A percentile compares a stretch with the other conserved stretches of the same genome.
phyloP scores from a whole-genome alignment of 2,888 invertebrate species.

The Perizoma flavofasciatum region DNA sequence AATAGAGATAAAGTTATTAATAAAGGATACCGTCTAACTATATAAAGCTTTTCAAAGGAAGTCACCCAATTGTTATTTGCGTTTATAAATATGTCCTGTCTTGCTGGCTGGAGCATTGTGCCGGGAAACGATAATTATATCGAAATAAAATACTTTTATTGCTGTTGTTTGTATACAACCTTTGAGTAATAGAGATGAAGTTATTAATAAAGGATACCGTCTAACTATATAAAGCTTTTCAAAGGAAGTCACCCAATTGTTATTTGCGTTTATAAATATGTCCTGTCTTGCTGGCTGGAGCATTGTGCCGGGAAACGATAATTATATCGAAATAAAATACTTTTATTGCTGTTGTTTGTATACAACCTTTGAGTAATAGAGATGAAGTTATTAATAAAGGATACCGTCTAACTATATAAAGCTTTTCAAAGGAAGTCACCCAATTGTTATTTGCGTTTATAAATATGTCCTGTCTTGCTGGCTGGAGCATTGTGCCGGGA shows the following conservation, averaged over 20 bases:
- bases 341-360: background rate
- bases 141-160: conserved; percentile 1
- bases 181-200: background rate
- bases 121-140: conserved; percentile 5
- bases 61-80: too few species aligned
- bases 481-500: background rate
- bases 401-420: too few species aligned
- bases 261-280: too few species aligned
- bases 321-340: conserved; percentile 3
- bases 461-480: too few species aligned
- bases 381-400: background rate
- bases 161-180: background rate
- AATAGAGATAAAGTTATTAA: background rate
- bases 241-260: too few species aligned
- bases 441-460: too few species aligned
- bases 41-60: too few species aligned
- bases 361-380: background rate
- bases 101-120: background rate
- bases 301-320: conserved; percentile 1
- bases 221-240: too few species aligned
- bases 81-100: too few species aligned
- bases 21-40: too few species aligned
- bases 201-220: too few species aligned
- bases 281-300: background rate
- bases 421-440: too few species aligned